These are phyloP conservation scores for Loris lydekkerianus DNA, from an alignment of 2,797 vertebrate genomes.

Conservation along the genomic window DNA sequence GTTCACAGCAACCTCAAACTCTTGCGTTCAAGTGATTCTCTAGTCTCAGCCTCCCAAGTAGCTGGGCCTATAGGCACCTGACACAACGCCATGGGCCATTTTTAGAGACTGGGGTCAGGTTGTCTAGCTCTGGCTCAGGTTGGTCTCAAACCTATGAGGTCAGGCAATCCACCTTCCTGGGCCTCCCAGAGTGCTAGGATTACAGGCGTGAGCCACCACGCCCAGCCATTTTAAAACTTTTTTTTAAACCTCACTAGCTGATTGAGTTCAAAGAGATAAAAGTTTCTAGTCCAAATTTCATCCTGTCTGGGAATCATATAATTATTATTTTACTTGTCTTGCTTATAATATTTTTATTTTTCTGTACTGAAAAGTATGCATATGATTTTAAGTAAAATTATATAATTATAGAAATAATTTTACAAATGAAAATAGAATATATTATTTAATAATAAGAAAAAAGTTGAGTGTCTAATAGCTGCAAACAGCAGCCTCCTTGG, in stretches of 20 bases:
- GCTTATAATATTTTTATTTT: neutral
- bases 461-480: neutral
- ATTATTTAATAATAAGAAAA: constrained; percentile 39
- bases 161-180: too few species aligned
- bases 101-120: too few species aligned
- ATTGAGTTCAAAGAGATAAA: neutral
- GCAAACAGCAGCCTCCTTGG: too few species aligned
- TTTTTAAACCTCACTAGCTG: neutral
- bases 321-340: constrained; percentile 33
- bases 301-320: neutral
- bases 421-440: neutral
- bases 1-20: too few species aligned
- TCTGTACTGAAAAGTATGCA: neutral
- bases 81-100: too few species aligned
- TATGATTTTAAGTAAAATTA: neutral
- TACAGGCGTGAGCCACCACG: too few species aligned
- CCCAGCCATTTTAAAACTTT: neutral
- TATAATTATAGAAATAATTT: constrained; percentile 34
- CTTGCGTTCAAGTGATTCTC: too few species aligned
- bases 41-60: too few species aligned
- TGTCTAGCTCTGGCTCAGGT: too few species aligned
- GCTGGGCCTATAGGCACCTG: too few species aligned
- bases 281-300: constrained; percentile 16
- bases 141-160: too few species aligned
- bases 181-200: too few species aligned